A percentile compares a stretch with the other conserved stretches of the same genome.
Evolutionary conservation across 2,888 invertebrate genomes (phyloP).

Genomic region (Drosophila falleni): DNA sequence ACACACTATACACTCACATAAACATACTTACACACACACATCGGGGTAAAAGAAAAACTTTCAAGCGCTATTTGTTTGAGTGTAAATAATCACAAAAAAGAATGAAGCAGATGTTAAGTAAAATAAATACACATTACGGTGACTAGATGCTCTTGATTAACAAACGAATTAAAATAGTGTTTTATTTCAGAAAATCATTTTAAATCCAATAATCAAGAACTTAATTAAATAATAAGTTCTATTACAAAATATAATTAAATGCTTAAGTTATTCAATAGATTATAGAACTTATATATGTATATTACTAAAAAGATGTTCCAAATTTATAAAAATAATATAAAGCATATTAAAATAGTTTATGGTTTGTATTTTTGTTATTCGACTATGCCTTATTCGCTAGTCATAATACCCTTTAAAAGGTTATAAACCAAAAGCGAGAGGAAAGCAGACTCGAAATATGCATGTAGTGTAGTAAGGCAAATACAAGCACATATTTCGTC

Average conservation of each 20-base stretch:
- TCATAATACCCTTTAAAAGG: constrained; percentile 30
- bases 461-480: constrained; percentile 50
- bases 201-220: no score
- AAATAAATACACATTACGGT: constrained; percentile 26
- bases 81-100: constrained; percentile 75
- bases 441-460: constrained; percentile 35
- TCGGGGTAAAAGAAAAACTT: constrained; percentile 62
- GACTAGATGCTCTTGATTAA: constrained; percentile 30
- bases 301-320: no score
- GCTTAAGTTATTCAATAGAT: no score
- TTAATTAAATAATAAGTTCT: no score
- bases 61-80: constrained; percentile 78
- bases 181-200: no score
- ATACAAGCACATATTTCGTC: constrained; percentile 61
- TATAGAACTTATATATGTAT: no score
- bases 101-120: constrained; percentile 30
- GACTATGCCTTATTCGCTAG: constrained; percentile 11
- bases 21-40: constrained; percentile 23
- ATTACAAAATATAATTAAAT: no score
- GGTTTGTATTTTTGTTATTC: neutral
- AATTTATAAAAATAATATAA: no score
- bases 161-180: neutral
- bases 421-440: constrained; percentile 41
- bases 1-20: constrained; percentile 21
- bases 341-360: no score